A percentile compares a stretch with the other conserved stretches of the same genome.
These are phyloP conservation scores for Mesembrinibis cayennensis DNA, from an alignment of 2,113 vertebrate genomes.

Conservation along the genomic window DNA sequence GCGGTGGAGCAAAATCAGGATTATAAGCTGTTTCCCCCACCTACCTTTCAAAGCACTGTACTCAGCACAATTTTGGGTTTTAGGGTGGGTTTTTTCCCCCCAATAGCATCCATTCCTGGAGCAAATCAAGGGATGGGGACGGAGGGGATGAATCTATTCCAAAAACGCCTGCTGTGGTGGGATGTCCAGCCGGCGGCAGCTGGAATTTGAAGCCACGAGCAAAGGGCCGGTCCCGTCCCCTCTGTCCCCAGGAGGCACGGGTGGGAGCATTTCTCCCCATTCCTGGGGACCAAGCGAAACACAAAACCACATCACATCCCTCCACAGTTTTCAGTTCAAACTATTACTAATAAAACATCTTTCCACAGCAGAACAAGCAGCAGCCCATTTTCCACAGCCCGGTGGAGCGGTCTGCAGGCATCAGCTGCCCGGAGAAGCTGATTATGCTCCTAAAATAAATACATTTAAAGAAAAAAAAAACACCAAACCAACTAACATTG, in stretches of 20 bases:
- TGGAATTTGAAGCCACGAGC: not conserved
- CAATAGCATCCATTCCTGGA: not conserved
- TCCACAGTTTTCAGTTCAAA: not conserved
- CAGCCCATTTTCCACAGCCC: not conserved
- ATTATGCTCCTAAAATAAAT: not conserved
- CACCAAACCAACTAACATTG: not conserved
- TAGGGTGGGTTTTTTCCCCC: not conserved
- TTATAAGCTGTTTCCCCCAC: not conserved
- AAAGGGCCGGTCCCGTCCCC: not conserved
- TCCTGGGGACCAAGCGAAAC: not conserved
- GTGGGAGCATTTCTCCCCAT: not conserved
- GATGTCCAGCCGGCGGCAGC: not conserved
- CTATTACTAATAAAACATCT: not conserved
- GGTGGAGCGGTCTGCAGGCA: rapidly evolving
- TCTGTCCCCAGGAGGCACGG: not conserved
- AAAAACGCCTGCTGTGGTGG: not conserved
- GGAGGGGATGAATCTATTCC: not conserved
- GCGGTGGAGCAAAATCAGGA: not conserved
- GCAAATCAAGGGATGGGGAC: not conserved
- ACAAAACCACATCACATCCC: not conserved
- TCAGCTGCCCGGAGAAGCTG: not conserved
- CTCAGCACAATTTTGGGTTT: not conserved
- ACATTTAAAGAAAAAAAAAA: not conserved
- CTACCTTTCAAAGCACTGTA: not conserved
- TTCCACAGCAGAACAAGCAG: not conserved